Evolutionary conservation across 2,113 vertebrate species (phyloP), one percentile per base, ranked within the genome.

Genomic region (Takifugu flavidus): DNA sequence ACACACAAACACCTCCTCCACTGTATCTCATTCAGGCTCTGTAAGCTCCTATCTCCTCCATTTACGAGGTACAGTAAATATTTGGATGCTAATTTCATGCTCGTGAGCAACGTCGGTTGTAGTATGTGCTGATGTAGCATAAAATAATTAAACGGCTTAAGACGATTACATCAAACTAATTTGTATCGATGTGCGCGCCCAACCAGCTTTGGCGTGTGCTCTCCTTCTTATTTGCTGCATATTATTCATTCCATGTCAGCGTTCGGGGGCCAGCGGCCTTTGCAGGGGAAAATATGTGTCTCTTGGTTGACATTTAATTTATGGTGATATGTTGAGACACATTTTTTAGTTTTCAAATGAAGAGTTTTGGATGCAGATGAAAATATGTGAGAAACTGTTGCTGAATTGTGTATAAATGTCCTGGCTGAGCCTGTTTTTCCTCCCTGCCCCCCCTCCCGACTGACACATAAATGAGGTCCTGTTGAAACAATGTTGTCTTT

Each of bases 161-260:
- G 73, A 77, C 11, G 77, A 85, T 87, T 82, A 80, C 72, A 74
- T 78, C 68, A 76, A 83, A 77, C 85, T 71, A 75, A 78, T 84
- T 66, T 73, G 62, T 78, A 82, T 85, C 75, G 83, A 88, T 70
- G 84, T 60, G 72, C 25, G 45, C 86, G 62, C 64, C 81, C 72
- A 74, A 42, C 51, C 55, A 54, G 20, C 67, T 75, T 69, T 59
- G 66, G 62, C 51, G 61, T 59, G 71, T 25, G 5, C n/a, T 34
- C 26, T 31, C 65, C 56, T 25, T 61, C 72, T 58, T 59, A 75
- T 72, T 74, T 64, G 56, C 44, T 56, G 44, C 57, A 10, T 70
- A 56, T 61, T 65, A 2, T 54, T 56, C 12, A 65, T 72, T 10
- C 67, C 68, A 59, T 72, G 42, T 59, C 44, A 14, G 44, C 44